Conservation (phyloP, 1,140 invertebrate species). For the Nymphalis io region DNA sequence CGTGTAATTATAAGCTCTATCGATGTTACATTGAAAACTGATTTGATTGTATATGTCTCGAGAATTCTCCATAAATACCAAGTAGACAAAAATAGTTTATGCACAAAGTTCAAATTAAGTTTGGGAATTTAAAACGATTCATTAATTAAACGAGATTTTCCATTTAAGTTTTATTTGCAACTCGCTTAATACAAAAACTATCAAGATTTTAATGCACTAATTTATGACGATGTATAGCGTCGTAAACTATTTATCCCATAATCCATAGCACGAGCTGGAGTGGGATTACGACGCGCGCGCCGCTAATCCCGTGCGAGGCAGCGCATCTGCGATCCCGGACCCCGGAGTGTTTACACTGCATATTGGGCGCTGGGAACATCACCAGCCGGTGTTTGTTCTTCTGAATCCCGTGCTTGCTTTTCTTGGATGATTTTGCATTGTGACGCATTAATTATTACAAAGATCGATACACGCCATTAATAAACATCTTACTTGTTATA, state of each 20-base stretch:
- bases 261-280: slow-evolving; percentile 35
- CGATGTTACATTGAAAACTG: too few relatives aligned
- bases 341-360: slow-evolving; percentile 37
- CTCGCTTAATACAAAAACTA: too few relatives aligned
- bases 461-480: neutral
- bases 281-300: slow-evolving; percentile 38
- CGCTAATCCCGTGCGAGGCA: slow-evolving; percentile 40
- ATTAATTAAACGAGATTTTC: too few relatives aligned
- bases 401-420: slow-evolving; percentile 14
- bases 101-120: too few relatives aligned
- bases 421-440: slow-evolving; percentile 11
- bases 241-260: slow-evolving; percentile 29
- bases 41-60: too few relatives aligned
- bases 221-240: neutral
- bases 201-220: neutral
- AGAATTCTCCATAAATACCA: too few relatives aligned
- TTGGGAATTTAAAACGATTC: too few relatives aligned
- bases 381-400: slow-evolving; percentile 30
- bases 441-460: slow-evolving; percentile 23
- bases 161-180: too few relatives aligned
- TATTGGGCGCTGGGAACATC: slow-evolving; percentile 36
- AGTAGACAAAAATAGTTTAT: too few relatives aligned
- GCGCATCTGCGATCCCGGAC: slow-evolving; percentile 35
- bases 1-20: too few relatives aligned
- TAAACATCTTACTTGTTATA: too few relatives aligned